These are phyloP conservation scores for Zootoca vivipara DNA, from an alignment of 2,113 vertebrate species.

Conservation along the genomic window DNA sequence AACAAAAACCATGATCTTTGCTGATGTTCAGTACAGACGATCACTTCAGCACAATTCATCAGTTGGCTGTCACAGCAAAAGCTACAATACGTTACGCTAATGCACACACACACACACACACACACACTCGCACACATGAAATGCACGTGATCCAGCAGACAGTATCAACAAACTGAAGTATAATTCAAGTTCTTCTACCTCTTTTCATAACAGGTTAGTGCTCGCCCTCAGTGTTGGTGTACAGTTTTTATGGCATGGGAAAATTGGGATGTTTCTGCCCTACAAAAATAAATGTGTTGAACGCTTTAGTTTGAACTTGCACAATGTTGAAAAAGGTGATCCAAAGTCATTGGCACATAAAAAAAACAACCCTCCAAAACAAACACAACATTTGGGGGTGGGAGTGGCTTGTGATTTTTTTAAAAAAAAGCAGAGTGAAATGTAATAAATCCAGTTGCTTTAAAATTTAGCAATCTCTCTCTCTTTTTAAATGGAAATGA, in stretches of 20 bases:
- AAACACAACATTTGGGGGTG: neutral
- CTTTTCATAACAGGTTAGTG: constrained; percentile 88
- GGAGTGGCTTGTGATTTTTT: neutral
- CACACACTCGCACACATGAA: constrained; percentile 65
- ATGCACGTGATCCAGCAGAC: constrained; percentile 77
- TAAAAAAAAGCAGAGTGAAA: constrained; percentile 25
- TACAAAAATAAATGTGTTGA: constrained; percentile 86
- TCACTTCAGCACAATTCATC: constrained; percentile 70
- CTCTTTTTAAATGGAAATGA: constrained; percentile 31
- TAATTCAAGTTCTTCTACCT: constrained; percentile 84
- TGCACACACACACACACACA: constrained; percentile 63
- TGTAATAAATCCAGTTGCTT: constrained; percentile 39
- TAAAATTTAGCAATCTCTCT: constrained; percentile 68
- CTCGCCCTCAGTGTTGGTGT: constrained; percentile 84
- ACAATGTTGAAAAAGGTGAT: constrained; percentile 59
- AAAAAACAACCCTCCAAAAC: neutral
- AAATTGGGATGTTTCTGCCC: constrained; percentile 85
- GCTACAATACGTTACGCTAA: constrained; percentile 69
- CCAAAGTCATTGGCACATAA: constrained; percentile 67
- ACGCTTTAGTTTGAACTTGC: constrained; percentile 78
- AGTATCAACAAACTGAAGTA: constrained; percentile 79
- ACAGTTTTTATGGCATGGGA: constrained; percentile 87
- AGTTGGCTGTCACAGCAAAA: constrained; percentile 77
- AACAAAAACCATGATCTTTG: constrained; percentile 73
- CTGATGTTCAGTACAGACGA: constrained; percentile 68